Evolutionary conservation across 1,140 invertebrate genomes (phyloP), one percentile per base, ranked within the genome.

Genomic region (Adoxophyes honmai): DNA sequence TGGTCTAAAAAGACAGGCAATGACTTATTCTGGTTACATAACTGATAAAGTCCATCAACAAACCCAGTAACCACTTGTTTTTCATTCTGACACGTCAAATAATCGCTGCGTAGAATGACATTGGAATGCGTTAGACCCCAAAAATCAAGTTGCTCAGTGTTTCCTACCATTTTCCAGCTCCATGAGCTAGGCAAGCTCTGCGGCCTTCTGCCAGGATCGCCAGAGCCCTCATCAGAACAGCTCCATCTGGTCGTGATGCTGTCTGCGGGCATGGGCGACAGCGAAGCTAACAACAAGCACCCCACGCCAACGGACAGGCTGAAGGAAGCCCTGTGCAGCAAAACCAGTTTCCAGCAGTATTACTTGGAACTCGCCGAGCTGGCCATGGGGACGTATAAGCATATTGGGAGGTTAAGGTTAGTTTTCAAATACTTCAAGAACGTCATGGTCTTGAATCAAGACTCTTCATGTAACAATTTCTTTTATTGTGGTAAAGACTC

Each of bases 311-410:
- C 95, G 0, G 95, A 97, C 60, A 94, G 95, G 78, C 88, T 99
- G 0, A 97, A 98, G 85, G 95, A 97, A 79, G 96, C 97, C 0
- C 82, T 99, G 0, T 96, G 96, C 38, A 97, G 96, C 0, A 96
- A 96, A 78, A 94, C 95, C 60, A 92, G 94, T 14, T 99, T 98
- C 81, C 94, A 95, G 67, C 96, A 95, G 77, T 94, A 97, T 66
- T 99, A 98, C 78, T 86, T 99, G 57, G 97, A 98, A 83, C 89
- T 99, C 38, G 96, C 97, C 6, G 98, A 99, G 87, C 88, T 98
- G 58, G 97, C 97, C 0, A 98, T 98, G 93, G 96, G 97, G 38
- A 99, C 97, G 0, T 99, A 96, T 74, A 99, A 99, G 81, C 97
- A 99, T 86, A 97, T 98, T 67, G 94, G 96, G 5, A 92, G 97